Conservation (phyloP, 2,888 invertebrate species). For the Leptodirus hochenwartii region DNA sequence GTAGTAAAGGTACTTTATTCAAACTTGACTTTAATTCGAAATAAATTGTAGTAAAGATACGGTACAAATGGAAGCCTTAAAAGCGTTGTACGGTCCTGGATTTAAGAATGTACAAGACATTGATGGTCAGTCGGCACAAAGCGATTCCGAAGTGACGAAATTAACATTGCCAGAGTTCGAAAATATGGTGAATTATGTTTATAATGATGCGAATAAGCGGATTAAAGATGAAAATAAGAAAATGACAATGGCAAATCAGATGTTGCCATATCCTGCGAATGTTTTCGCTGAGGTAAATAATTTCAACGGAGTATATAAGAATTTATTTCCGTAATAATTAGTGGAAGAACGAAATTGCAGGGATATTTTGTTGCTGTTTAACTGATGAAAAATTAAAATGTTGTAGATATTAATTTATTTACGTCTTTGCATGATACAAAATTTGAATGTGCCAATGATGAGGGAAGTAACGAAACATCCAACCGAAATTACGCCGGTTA, state of each 20-base stretch:
- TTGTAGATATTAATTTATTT: no score
- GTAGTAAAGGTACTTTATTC: no score
- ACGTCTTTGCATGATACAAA: constrained; percentile 55
- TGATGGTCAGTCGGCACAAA: no score
- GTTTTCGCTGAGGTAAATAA: constrained; percentile 56
- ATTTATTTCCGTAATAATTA: neutral
- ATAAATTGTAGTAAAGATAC: constrained; percentile 47
- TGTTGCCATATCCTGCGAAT: constrained; percentile 49
- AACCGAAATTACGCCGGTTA: constrained; percentile 42
- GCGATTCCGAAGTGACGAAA: constrained; percentile 18
- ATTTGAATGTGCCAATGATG: constrained; percentile 36
- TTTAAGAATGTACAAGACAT: no score
- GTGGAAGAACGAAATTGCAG: constrained; percentile 3
- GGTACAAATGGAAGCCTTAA: constrained; percentile 51
- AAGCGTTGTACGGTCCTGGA: constrained; percentile 56
- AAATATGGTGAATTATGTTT: constrained; percentile 51
- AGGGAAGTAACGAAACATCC: constrained; percentile 38
- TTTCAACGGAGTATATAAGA: no score
- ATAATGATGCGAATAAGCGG: constrained; percentile 43
- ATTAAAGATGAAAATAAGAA: constrained; percentile 38
- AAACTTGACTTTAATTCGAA: neutral
- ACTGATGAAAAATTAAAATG: no score
- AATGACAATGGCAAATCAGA: constrained; percentile 43
- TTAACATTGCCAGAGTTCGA: constrained; percentile 52
- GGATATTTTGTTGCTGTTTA: no score